These are phyloP conservation scores for Heliconius hermathena DNA, from an alignment of 1,140 invertebrate genomes.

Conservation along the genomic window DNA sequence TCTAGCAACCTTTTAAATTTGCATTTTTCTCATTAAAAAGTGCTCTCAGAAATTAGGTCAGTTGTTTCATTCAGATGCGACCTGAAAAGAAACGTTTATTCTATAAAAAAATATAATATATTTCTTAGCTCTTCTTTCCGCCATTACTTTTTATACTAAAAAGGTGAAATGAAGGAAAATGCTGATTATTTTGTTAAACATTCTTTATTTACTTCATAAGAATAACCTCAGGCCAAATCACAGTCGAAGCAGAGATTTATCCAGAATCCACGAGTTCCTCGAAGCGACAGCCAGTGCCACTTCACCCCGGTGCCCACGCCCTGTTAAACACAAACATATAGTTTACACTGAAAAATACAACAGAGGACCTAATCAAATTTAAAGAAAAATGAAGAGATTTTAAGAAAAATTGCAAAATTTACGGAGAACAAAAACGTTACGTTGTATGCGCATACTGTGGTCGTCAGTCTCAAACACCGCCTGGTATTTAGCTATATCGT, in stretches of 20 bases:
- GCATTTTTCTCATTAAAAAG: constrained; percentile 1
- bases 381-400: no score
- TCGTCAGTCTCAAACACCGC: constrained; percentile 9
- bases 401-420: neutral
- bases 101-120: neutral
- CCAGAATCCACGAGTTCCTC: neutral
- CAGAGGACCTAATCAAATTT: neutral
- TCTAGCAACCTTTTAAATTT: neutral
- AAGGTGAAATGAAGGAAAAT: neutral
- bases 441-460: constrained; percentile 10
- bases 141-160: neutral
- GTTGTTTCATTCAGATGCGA: neutral
- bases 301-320: constrained; percentile 45
- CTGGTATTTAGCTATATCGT: constrained; percentile 8
- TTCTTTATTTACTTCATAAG: neutral
- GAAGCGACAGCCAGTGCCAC: neutral
- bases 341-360: neutral
- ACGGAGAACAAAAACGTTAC: constrained; percentile 2
- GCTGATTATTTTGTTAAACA: neutral
- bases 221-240: neutral
- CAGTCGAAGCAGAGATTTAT: neutral
- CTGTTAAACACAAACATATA: constrained; percentile 39
- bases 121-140: neutral
- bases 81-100: neutral
- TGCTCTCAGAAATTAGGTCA: constrained; percentile 8